Conservation (phyloP, 2,888 invertebrate genomes). For the Drosophila niveifrons region DNA sequence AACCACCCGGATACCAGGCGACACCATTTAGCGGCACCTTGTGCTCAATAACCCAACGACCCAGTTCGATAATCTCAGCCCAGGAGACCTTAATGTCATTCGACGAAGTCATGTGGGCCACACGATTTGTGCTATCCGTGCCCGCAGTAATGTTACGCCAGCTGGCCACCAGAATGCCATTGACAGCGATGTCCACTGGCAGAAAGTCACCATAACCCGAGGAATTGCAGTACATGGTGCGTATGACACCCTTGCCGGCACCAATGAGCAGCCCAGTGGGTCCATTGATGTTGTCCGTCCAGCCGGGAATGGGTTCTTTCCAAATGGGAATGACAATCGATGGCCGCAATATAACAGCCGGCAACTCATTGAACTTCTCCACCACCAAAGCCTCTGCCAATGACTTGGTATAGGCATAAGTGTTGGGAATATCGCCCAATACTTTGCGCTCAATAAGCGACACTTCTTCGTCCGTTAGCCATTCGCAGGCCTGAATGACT, state of each 20-base stretch:
- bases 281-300: slow-evolving; percentile 98
- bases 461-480: slow-evolving; percentile 91
- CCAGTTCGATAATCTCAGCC: slow-evolving; percentile 94
- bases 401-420: slow-evolving; percentile 94
- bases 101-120: slow-evolving; percentile 92
- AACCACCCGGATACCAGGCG: slow-evolving; percentile 94
- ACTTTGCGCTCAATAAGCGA: slow-evolving; percentile 89
- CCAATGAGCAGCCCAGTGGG: slow-evolving; percentile 93
- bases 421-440: slow-evolving; percentile 83
- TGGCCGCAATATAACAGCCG: slow-evolving; percentile 93
- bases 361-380: slow-evolving; percentile 91
- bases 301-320: slow-evolving; percentile 93
- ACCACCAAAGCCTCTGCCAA: slow-evolving; percentile 93
- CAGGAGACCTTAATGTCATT: slow-evolving; percentile 93
- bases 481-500: slow-evolving; percentile 91
- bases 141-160: slow-evolving; percentile 79
- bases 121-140: slow-evolving; percentile 82
- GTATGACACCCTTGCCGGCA: slow-evolving; percentile 94
- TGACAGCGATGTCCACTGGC: slow-evolving; percentile 93
- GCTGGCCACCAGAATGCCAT: slow-evolving; percentile 86
- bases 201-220: slow-evolving; percentile 92
- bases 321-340: slow-evolving; percentile 96
- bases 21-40: slow-evolving; percentile 95
- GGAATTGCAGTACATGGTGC: slow-evolving; percentile 94
- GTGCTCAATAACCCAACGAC: slow-evolving; percentile 90